Base-by-base conservation (phyloP, 1,140 invertebrate species). In the Ooceraea biroi region DNA sequence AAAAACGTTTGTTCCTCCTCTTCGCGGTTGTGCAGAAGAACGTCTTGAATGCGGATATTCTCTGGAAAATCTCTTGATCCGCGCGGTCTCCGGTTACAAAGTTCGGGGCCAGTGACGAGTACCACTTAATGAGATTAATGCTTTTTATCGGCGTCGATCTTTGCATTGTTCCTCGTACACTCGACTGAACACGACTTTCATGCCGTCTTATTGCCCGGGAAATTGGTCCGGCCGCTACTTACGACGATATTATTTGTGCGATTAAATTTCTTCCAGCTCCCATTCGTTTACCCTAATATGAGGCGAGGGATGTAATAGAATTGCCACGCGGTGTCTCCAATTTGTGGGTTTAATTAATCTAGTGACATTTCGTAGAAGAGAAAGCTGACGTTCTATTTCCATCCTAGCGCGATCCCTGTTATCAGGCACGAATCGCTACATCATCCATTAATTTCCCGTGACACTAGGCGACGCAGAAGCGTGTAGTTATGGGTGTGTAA, bases 221-320 rank as follows among this genome's bases (percentile, higher is more conserved):
- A 66, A 66, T 77, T 52, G n/a, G 22, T 41, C 10, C 7, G 12
- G 22, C 10, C 60, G 27, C 63, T 30, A 44, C 68, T 78, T 57
- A 19, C 30, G 74, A 66, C 4, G n/a, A 44, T 27, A 58, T 69
- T 48, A 55, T 77, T 66, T 14, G 25, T 11, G 36, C 5, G 50
- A 80, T 80, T 69, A 80, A 71, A 80, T 46, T 80, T 71, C 76
- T 71, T 78, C 19, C 22, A 25, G 12, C 22, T n/a, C 14, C 36
- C 27, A 57, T 58, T 25, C 46, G 46, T 77, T 66, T 52, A 17
- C 27, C 36, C 30, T 77, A 66, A 41, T 55, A 41, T 4, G 27
- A 61, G 72, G 0, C 14, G n/a, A 22, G 27, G 4, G 30, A n/a
- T 71, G 10, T 22, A 58, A 71, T 58, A 58, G 12, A 71, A 80